phyloP scores from a whole-genome alignment of 2,797 vertebrate genomes.

The Columba guinea region DNA sequence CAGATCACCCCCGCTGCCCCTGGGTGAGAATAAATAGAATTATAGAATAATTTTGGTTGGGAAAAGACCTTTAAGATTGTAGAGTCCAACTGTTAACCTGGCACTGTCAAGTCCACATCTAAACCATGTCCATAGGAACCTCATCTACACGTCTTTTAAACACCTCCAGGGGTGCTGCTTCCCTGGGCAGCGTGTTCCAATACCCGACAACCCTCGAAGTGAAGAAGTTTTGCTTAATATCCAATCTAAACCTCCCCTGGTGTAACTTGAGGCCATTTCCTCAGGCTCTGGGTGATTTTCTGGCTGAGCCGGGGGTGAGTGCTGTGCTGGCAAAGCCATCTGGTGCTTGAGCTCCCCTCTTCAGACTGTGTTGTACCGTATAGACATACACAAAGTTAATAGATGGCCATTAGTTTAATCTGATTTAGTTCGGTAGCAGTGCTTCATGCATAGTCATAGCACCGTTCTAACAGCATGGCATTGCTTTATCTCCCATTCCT shows the following conservation, averaged over 20 bases:
- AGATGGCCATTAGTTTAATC: not conserved
- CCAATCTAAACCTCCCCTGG: too few relatives aligned
- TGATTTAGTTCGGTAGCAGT: not conserved
- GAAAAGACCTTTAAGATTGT: too few relatives aligned
- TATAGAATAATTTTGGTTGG: too few relatives aligned
- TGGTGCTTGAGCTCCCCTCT: not conserved
- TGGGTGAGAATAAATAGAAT: not conserved
- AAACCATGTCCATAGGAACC: too few relatives aligned
- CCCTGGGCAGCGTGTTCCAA: too few relatives aligned
- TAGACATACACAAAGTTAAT: not conserved
- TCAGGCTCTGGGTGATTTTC: not conserved
- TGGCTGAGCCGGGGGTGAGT: not conserved
- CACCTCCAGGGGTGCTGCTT: too few relatives aligned
- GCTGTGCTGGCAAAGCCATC: not conserved
- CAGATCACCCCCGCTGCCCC: not conserved
- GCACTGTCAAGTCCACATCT: too few relatives aligned
- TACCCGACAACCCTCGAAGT: too few relatives aligned
- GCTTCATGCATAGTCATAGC: not conserved
- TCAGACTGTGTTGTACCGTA: not conserved
- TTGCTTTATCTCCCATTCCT: slow-evolving; percentile 3
- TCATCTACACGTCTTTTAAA: too few relatives aligned
- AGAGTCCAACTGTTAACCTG: too few relatives aligned
- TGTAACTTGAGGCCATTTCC: too few relatives aligned
- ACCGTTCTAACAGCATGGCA: not conserved
- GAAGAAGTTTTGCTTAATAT: too few relatives aligned